Base-by-base conservation (phyloP, 2,113 vertebrate genomes). In the Zosterops lateralis region DNA sequence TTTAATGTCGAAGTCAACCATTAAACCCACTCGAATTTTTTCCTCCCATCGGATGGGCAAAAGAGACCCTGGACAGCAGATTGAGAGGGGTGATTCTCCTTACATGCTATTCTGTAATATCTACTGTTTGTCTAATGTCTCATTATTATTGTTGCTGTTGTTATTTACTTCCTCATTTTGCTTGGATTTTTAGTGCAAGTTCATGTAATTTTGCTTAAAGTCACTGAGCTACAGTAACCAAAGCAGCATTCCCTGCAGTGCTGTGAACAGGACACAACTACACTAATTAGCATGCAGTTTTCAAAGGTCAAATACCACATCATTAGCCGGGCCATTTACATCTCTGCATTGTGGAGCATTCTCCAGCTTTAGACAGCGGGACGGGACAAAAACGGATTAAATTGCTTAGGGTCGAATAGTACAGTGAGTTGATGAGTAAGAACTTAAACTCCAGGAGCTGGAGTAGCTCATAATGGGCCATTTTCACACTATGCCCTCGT, bases 281-380 rank as follows among this genome's bases (percentile, higher is more conserved):
- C 5, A 6, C n/a, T 56, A 89, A 89, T 78, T 84, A 93, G 38
- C 51, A 84, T 18, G 58, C 26, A n/a, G 10, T 66, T 93, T 62
- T 74, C 60, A 74, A 81, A 93, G 74, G 90, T 87, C 74, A 89
- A 34, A 89, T 91, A 91, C n/a, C 68, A 45, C 81, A 62, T 78
- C 68, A 67, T 93, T 90, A 94, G 57, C 60, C 70, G 78, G 58
- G 40, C 25, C 47, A 89, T 78, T 91, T 89, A 87, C 85, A 91
- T 71, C 61, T 62, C 77, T 74, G 65, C 81, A 78, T 45, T 8
- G 61, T 51, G 60, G 14, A 84, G 20, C 58, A 71, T 84, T 81
- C 81, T 84, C 32, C 82, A 64, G 21, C 85, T 87, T 84, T 64
- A 73, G 29, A 70, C 32, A 75, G 51, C 10, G 8, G 75, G 84